Evolutionary conservation across 2,888 invertebrate species (phyloP).

Genomic region (Drosophila greeni): DNA sequence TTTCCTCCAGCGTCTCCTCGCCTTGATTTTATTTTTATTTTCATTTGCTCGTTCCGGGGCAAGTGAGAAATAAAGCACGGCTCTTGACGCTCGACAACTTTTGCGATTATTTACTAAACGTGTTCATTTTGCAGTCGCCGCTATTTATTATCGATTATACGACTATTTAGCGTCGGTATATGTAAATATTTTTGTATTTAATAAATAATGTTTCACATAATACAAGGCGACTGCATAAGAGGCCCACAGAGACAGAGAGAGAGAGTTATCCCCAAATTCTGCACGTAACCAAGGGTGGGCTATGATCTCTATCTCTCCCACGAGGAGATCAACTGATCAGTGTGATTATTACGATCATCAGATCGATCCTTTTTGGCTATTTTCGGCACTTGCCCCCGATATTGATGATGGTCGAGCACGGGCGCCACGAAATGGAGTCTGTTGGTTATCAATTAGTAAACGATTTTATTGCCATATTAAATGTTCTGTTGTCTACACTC

Average conservation of each 20-base stretch:
- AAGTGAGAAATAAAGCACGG: constrained; percentile 32
- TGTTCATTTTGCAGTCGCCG: constrained; percentile 66
- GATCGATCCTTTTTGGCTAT: constrained; percentile 7
- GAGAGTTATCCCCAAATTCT: constrained; percentile 24
- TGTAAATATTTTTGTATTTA: constrained; percentile 68
- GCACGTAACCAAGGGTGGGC: constrained; percentile 20
- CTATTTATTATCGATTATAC: constrained; percentile 67
- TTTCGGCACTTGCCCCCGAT: background rate
- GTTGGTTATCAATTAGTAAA: constrained; percentile 59
- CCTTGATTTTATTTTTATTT: background rate
- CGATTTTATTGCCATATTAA: constrained; percentile 64
- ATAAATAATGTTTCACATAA: constrained; percentile 49
- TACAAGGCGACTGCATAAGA: constrained; percentile 15
- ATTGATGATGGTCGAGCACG: background rate
- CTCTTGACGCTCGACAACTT: constrained; percentile 33
- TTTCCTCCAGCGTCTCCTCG: constrained; percentile 1
- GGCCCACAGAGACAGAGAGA: no score
- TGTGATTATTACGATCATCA: background rate
- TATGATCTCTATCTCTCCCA: background rate
- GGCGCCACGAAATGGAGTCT: constrained; percentile 15
- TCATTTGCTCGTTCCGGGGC: background rate
- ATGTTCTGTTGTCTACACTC: constrained; percentile 60
- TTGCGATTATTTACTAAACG: constrained; percentile 68
- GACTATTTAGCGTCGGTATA: constrained; percentile 67
- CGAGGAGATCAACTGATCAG: constrained; percentile 12